Base-by-base conservation (phyloP, 2,888 invertebrate species). In the Athalia rosae region DNA sequence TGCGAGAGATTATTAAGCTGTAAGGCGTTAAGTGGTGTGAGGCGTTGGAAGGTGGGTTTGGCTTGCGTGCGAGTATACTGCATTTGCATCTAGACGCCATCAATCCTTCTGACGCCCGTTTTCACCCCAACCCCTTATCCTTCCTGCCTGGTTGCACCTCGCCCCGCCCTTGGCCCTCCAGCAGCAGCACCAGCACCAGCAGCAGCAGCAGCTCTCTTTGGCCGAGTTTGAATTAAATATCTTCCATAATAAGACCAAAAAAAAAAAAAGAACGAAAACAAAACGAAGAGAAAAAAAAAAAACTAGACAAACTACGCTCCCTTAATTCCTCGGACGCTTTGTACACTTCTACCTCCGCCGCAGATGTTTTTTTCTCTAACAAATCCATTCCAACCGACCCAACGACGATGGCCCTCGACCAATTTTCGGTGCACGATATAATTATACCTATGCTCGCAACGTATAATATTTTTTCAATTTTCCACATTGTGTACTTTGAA, bases 1-100 rank as follows among this genome's bases (percentile, higher is more conserved):
- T 74, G 74, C 74, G 74, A 85, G 86, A 85, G 87, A 87, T 89
- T 89, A 89, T 89, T 89, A 88, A 89, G 89, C 85, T 88, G 89
- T 89, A 88, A 89, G 89, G 89, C 89, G 89, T 89, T 89, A 89
- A 89, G 89, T 89, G 89, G 89, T 89, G 88, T 88, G 88, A 89
- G 89, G 88, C 89, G 87, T 89, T 86, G 87, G 88, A 86, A 89
- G 88, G 89, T 87, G 88, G 87, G 87, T 85, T 87, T 76, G 62
- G 83, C 85, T 88, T 87, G 88, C 89, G 88, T 89, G 89, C 87
- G 84, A 86, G 86, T 87, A 87, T 86, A 86, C 85, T 87, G 85
- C 89, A 89, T 89, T 89, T 89, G 89, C 89, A 89, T 89, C 88
- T 88, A 89, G 89, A 89, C 89, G 85, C 89, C 89, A 89, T 89